A percentile compares a stretch with the other conserved stretches of the same genome.
phyloP scores from a whole-genome alignment of 2,888 invertebrate species.

The Drosophila affinis region DNA sequence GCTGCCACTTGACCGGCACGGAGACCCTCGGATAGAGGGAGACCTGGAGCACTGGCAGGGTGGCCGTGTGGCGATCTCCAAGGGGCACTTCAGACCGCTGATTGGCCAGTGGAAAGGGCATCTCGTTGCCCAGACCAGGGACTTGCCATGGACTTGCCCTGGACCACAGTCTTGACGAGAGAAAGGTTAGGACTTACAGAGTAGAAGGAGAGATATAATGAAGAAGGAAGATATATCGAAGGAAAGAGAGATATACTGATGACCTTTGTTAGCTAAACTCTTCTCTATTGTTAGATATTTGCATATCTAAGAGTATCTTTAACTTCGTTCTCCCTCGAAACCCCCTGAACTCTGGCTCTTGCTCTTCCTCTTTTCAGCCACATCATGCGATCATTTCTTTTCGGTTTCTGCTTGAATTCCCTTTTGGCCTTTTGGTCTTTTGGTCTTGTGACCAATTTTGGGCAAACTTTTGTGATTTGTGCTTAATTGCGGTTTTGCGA shows the following conservation, averaged over 20 bases:
- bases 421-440: conserved; percentile 55
- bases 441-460: conserved; percentile 58
- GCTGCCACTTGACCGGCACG: conserved; percentile 90
- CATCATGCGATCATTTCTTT: background rate
- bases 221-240: background rate
- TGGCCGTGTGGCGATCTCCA: conserved; percentile 85
- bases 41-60: conserved; percentile 87
- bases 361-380: conserved; percentile 30
- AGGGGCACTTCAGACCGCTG: conserved; percentile 89
- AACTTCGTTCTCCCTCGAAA: background rate
- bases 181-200: background rate
- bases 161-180: conserved; percentile 86
- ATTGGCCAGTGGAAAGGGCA: conserved; percentile 90
- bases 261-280: conserved; percentile 14
- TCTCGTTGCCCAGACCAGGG: conserved; percentile 87
- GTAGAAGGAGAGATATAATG: background rate
- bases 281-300: conserved; percentile 43
- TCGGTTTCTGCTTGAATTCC: conserved; percentile 42
- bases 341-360: too few relatives aligned
- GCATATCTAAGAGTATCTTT: background rate
- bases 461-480: conserved; percentile 53
- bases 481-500: conserved; percentile 62
- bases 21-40: conserved; percentile 88
- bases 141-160: conserved; percentile 86
- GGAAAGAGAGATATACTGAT: background rate